Evolutionary conservation across 1,140 invertebrate species (phyloP).

Genomic region (Bilobella aurantiaca): DNA sequence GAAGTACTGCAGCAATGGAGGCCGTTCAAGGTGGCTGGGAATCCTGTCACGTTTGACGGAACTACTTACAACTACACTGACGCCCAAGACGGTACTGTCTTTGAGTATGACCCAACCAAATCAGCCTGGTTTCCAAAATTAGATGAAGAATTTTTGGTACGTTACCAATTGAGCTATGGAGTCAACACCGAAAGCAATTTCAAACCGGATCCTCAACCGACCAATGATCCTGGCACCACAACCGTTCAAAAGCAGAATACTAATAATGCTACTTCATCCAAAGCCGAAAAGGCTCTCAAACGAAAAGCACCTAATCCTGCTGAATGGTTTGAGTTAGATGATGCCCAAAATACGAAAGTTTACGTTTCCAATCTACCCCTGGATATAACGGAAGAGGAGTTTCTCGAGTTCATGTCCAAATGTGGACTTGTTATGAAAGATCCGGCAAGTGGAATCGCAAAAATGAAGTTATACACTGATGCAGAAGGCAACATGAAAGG

Average conservation of each 20-base stretch:
- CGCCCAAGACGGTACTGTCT: conserved; percentile 66
- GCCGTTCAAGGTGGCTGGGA: background rate
- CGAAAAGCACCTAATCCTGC: conserved; percentile 37
- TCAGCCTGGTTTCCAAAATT: conserved; percentile 87
- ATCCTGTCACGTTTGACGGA: conserved; percentile 41
- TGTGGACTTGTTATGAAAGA: conserved; percentile 92
- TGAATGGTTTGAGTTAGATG: conserved; percentile 88
- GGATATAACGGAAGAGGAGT: conserved; percentile 79
- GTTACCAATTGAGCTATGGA: conserved; percentile 92
- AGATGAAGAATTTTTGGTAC: conserved; percentile 91
- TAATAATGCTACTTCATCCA: conserved; percentile 33
- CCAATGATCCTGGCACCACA: too few species aligned
- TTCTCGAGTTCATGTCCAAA: conserved; percentile 85
- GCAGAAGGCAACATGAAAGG: conserved; percentile 75
- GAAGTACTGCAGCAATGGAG: conserved; percentile 17
- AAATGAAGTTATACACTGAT: conserved; percentile 89
- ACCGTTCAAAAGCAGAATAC: conserved; percentile 40
- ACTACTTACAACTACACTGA: conserved; percentile 63
- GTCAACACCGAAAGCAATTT: conserved; percentile 52
- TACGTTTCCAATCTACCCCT: conserved; percentile 88
- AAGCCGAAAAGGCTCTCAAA: conserved; percentile 36
- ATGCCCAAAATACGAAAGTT: conserved; percentile 89
- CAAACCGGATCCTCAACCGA: background rate
- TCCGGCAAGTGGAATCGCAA: conserved; percentile 67
- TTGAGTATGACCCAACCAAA: conserved; percentile 80